Conservation (phyloP, 2,797 vertebrate genomes). For the Myripristis murdjan region DNA sequence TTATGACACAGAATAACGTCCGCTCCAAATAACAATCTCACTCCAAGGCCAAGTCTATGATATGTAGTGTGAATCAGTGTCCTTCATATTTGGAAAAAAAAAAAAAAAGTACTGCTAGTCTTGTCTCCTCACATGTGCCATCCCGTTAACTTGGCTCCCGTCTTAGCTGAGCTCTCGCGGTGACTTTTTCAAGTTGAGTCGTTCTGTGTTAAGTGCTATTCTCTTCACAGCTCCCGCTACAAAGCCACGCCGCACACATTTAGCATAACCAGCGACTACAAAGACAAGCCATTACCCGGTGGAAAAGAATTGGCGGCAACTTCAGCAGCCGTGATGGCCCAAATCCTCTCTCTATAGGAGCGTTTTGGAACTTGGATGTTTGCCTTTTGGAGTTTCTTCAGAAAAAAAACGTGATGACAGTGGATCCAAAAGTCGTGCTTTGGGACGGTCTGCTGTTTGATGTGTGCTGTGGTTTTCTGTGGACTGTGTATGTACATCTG, state of each 20-base stretch:
- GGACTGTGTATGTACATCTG: slow-evolving; percentile 58
- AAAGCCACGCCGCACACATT: slow-evolving; percentile 32
- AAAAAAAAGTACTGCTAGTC: slow-evolving; percentile 49
- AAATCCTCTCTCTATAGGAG: slow-evolving; percentile 49
- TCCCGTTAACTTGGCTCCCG: slow-evolving; percentile 62
- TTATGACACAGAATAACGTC: slow-evolving; percentile 44
- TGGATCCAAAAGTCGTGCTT: slow-evolving; percentile 70
- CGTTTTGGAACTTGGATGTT: slow-evolving; percentile 57
- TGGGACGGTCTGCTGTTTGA: slow-evolving; percentile 68
- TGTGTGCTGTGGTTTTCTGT: slow-evolving; percentile 47
- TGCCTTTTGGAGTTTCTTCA: slow-evolving; percentile 62
- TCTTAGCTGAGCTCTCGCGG: slow-evolving; percentile 54
- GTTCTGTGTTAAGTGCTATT: slow-evolving; percentile 67
- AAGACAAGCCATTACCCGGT: slow-evolving; percentile 65
- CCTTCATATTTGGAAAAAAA: slow-evolving; percentile 58
- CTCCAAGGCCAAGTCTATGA: slow-evolving; percentile 53
- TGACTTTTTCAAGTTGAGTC: slow-evolving; percentile 68
- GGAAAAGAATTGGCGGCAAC: slow-evolving; percentile 57
- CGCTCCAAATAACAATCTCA: slow-evolving; percentile 45
- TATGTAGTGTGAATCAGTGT: slow-evolving; percentile 58
- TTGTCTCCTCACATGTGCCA: slow-evolving; percentile 41
- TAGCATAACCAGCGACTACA: slow-evolving; percentile 63
- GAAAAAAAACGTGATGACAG: slow-evolving; percentile 55
- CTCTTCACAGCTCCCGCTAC: slow-evolving; percentile 53
- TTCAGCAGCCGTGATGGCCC: slow-evolving; percentile 56